A percentile compares a stretch with the other conserved stretches of the same genome.
Evolutionary conservation across 2,888 invertebrate species (phyloP).

Genomic region (Drosophila suboccidentalis): DNA sequence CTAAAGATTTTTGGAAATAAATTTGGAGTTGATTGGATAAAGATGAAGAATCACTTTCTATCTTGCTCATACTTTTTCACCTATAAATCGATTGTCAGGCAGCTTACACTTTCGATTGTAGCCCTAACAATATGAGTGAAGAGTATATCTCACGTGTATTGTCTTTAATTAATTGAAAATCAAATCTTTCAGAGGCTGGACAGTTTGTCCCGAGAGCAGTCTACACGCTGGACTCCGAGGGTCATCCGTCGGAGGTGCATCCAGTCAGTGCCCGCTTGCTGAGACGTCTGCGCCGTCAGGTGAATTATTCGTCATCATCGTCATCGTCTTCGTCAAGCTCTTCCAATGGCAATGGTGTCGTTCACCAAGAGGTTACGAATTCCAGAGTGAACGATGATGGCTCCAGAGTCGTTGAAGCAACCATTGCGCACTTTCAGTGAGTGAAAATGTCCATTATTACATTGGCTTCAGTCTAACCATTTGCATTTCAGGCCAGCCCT

Average conservation of each 20-base stretch:
- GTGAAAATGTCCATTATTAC: not conserved
- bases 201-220: slow-evolving; percentile 82
- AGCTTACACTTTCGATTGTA: not conserved
- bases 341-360: slow-evolving; percentile 45
- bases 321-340: slow-evolving; percentile 54
- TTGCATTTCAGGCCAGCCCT: slow-evolving; percentile 8
- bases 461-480: not conserved
- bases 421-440: slow-evolving; percentile 32
- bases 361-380: slow-evolving; percentile 39
- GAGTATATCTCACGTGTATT: not conserved
- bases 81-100: not conserved
- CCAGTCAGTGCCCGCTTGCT: slow-evolving; percentile 78
- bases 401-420: slow-evolving; percentile 6
- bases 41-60: too few species aligned
- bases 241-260: slow-evolving; percentile 79
- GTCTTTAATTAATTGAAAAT: not conserved
- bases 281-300: slow-evolving; percentile 78
- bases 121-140: not conserved
- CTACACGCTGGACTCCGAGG: slow-evolving; percentile 81
- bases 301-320: slow-evolving; percentile 52
- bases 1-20: too few species aligned
- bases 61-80: too few species aligned
- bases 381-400: slow-evolving; percentile 45
- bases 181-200: slow-evolving; percentile 66
- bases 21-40: too few species aligned